Evolutionary conservation across 35 echinoderm and acorn worm species (phyloP), one percentile per base, ranked within the genome.

Genomic region (Patiria miniata): DNA sequence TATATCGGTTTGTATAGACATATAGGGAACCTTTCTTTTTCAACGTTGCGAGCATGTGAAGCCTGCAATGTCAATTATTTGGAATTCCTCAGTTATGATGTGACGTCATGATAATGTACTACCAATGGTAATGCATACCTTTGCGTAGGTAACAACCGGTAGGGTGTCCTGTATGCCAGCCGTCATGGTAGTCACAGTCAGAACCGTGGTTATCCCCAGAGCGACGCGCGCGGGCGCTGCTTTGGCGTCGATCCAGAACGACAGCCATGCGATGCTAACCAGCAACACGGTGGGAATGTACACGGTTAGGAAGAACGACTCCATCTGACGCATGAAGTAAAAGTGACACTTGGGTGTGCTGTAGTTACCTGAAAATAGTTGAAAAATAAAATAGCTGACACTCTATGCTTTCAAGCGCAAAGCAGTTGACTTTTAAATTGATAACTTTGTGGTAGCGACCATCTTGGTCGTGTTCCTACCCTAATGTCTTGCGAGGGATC

Each of bases 111-210:
- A 84, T 32, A 51, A 28, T 8, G 37, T 28, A 15, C 18, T 22
- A 78, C 14, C 42, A 47, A 47, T 47, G 4, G 42, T 12, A 47
- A 47, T 47, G 42, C 42, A 12, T 77, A 93, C 91, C 83, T 87
- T 93, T 8, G 91, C 91, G 78, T 93, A 93, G 9, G 85, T 93
- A 10, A 93, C 91, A 7, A 87, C 79, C 3, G 91, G 91, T 40
- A 93, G 76, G 7, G 91, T 85, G 54, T 93, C 91, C 80, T 87
- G 84, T 30, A 93, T 93, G 37, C 90, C 84, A 18, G 85, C 58
- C 16, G 91, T 93, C 91, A 93, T 87, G 2, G 91, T 87, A 1
- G 91, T 93, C 38, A 93, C 85, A 10, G 91, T 93, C 36, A 93
- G 80, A 34, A 92, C 91, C 38, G 91, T 93, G n/a, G 84, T 93